Evolutionary conservation across 2,888 invertebrate species (phyloP).

Genomic region (Gonocerus acuteangulatus): DNA sequence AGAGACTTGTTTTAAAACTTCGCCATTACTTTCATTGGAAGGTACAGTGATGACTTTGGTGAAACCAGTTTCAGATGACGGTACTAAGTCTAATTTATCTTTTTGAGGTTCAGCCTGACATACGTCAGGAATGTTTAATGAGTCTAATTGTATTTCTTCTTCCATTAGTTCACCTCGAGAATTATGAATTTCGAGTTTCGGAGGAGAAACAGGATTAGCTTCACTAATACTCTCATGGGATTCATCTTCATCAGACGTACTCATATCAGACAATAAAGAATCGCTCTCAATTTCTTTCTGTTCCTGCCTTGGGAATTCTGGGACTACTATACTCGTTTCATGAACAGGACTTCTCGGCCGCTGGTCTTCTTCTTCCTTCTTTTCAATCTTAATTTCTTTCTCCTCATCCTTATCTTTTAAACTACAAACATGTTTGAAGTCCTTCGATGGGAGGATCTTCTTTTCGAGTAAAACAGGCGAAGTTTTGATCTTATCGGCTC

Average conservation of each 20-base stretch:
- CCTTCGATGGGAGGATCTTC: slow-evolving; percentile 38
- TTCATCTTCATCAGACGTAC: slow-evolving; percentile 30
- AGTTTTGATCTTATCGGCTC: slow-evolving; percentile 42
- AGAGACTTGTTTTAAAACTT: slow-evolving; percentile 38
- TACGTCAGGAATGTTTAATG: slow-evolving; percentile 37
- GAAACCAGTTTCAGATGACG: slow-evolving; percentile 32
- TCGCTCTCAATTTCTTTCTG: slow-evolving; percentile 37
- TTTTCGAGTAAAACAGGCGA: slow-evolving; percentile 36
- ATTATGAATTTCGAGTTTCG: slow-evolving; percentile 65
- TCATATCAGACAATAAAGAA: slow-evolving; percentile 38
- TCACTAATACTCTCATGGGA: slow-evolving; percentile 29
- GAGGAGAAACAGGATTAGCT: slow-evolving; percentile 46
- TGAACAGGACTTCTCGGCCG: slow-evolving; percentile 55
- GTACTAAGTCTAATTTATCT: slow-evolving; percentile 36
- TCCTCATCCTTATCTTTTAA: slow-evolving; percentile 34
- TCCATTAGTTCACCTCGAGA: slow-evolving; percentile 59
- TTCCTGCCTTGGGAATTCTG: slow-evolving; percentile 51
- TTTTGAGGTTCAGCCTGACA: slow-evolving; percentile 33
- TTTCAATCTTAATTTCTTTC: slow-evolving; percentile 21
- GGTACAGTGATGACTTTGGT: slow-evolving; percentile 40
- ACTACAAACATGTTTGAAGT: slow-evolving; percentile 41
- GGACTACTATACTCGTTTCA: slow-evolving; percentile 58
- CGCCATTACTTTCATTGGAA: slow-evolving; percentile 33
- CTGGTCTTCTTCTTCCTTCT: slow-evolving; percentile 38
- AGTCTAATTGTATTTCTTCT: slow-evolving; percentile 38